Conservation (phyloP, 92 coral and sea anemone species). For the Palythoa grandiflora region DNA sequence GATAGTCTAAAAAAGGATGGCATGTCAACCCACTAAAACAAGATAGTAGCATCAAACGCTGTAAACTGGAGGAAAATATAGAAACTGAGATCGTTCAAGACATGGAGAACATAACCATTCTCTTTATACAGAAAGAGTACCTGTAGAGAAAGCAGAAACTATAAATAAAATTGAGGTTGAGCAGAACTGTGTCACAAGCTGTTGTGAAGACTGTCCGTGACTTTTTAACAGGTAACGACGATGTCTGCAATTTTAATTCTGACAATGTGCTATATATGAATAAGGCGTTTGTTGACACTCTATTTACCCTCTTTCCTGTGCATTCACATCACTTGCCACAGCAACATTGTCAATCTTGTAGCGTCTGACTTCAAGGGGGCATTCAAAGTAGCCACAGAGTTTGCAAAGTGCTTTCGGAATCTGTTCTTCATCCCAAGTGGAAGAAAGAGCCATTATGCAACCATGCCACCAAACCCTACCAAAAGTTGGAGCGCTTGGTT, state of each 20-base stretch:
- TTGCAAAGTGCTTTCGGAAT: conserved; percentile 45
- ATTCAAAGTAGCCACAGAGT: conserved; percentile 46
- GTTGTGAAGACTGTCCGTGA: no score
- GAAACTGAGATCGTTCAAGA: neutral
- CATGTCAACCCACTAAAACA: neutral
- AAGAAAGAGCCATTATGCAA: conserved; percentile 46
- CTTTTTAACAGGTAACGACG: no score
- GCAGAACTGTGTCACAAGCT: neutral
- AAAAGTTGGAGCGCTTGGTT: conserved; percentile 31
- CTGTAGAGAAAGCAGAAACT: neutral
- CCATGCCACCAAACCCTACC: conserved; percentile 49
- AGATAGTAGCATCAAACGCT: neutral
- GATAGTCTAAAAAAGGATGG: neutral
- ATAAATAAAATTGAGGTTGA: neutral
- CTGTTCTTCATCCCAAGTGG: conserved; percentile 52
- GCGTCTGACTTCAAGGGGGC: conserved; percentile 50
- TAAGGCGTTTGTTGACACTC: conserved; percentile 26
- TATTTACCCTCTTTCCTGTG: conserved; percentile 45
- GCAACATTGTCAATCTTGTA: conserved; percentile 55
- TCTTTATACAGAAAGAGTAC: neutral
- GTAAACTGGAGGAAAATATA: neutral
- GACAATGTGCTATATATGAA: neutral
- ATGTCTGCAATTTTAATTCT: neutral
- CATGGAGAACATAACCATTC: neutral
- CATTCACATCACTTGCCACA: conserved; percentile 61